Evolutionary conservation across 2,797 vertebrate species (phyloP).

Genomic region (Falco columbarius): DNA sequence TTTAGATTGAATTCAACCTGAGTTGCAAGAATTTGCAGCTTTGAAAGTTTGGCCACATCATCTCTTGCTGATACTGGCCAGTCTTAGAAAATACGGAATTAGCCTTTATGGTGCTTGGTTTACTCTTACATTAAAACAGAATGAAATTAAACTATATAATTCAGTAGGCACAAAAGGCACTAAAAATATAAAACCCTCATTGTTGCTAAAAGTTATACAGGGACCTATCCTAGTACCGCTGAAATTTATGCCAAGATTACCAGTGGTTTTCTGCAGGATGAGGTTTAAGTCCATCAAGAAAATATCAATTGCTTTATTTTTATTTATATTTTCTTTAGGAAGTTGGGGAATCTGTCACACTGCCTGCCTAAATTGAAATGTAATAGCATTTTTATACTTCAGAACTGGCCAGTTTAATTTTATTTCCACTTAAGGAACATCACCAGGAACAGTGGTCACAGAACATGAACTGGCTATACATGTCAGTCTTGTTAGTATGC

Average conservation of each 20-base stretch:
- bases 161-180: neutral
- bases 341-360: neutral
- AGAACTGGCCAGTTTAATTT: neutral
- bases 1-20: neutral
- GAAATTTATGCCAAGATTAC: neutral
- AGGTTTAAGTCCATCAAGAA: neutral
- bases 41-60: neutral
- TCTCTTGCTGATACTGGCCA: neutral
- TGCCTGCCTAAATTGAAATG: neutral
- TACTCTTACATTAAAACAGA: neutral
- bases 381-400: neutral
- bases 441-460: neutral
- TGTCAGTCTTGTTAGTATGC: slow-evolving; percentile 27
- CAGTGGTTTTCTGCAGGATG: neutral
- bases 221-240: neutral
- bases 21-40: neutral
- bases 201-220: neutral
- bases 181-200: neutral
- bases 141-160: neutral
- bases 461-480: neutral
- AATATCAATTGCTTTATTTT: neutral
- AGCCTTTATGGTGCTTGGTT: neutral
- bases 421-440: neutral
- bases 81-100: neutral
- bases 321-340: neutral